Conservation (phyloP, 35 echinoderm and acorn worm species). For the Chiridota heheva region DNA sequence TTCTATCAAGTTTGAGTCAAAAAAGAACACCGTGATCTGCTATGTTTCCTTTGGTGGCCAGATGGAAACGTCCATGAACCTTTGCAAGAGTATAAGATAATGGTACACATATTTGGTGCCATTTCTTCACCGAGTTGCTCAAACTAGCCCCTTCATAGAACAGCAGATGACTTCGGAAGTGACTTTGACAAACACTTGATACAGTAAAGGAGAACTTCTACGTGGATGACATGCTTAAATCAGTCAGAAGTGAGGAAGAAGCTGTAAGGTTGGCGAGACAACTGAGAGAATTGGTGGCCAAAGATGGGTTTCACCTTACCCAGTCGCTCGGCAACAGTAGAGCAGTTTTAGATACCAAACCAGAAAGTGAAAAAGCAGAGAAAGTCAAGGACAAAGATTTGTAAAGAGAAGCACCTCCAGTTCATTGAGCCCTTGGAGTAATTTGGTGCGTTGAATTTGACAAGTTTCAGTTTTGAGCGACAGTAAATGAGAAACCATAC, state of each 20-base stretch:
- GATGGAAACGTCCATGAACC: constrained; percentile 48
- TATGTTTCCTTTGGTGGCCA: constrained; percentile 69
- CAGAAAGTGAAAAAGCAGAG: constrained; percentile 52
- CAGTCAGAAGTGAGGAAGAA: constrained; percentile 50
- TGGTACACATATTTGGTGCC: constrained; percentile 69
- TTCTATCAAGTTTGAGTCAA: constrained; percentile 36
- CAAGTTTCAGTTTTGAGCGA: constrained; percentile 38
- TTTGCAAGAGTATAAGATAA: constrained; percentile 47
- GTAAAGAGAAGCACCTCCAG: constrained; percentile 24
- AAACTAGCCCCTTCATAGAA: constrained; percentile 57
- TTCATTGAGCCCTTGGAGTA: constrained; percentile 68
- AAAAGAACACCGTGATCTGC: constrained; percentile 43
- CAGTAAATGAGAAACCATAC: constrained; percentile 34
- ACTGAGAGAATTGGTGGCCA: constrained; percentile 21
- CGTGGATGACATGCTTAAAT: constrained; percentile 65
- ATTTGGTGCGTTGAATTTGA: constrained; percentile 54
- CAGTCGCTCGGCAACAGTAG: constrained; percentile 69
- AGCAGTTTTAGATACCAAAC: constrained; percentile 57
- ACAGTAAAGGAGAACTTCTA: constrained; percentile 65
- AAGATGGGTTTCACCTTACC: constrained; percentile 59
- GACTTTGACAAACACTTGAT: constrained; percentile 23
- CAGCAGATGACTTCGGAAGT: constrained; percentile 52
- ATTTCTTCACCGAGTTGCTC: constrained; percentile 72
- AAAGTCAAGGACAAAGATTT: constrained; percentile 43
- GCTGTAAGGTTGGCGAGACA: constrained; percentile 49